Conservation (phyloP, 1,140 invertebrate genomes). For the Apolygus lucorum region DNA sequence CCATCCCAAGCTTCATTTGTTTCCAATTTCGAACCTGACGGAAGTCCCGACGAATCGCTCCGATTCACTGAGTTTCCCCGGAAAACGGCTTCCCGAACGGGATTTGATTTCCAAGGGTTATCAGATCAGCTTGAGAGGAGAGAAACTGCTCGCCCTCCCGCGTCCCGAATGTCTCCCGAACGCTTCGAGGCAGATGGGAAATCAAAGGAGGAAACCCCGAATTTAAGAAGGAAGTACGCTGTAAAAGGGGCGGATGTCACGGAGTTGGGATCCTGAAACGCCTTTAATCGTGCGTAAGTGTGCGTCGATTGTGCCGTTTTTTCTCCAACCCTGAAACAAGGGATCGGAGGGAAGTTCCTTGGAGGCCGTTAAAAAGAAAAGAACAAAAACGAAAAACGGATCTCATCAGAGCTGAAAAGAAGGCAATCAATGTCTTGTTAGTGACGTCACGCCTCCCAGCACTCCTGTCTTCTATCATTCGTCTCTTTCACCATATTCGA, state of each 20-base stretch:
- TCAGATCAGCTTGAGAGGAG: too few species aligned
- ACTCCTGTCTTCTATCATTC: background rate
- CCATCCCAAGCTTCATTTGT: too few species aligned
- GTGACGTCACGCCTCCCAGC: background rate
- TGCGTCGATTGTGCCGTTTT: background rate
- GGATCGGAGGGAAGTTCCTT: background rate
- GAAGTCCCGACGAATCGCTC: too few species aligned
- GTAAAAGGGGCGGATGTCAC: background rate
- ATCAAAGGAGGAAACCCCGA: background rate
- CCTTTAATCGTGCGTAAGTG: background rate
- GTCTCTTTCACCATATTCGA: too few species aligned
- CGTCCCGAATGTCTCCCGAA: too few species aligned
- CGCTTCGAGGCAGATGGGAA: too few species aligned
- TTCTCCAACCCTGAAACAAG: background rate
- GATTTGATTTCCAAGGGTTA: too few species aligned
- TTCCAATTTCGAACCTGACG: too few species aligned
- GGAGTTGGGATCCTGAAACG: background rate
- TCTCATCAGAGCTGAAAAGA: slow-evolving; percentile 10
- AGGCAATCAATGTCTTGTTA: slow-evolving; percentile 15
- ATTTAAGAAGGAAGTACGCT: background rate
- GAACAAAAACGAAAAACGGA: slow-evolving; percentile 5
- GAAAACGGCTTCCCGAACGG: too few species aligned
- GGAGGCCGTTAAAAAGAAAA: slow-evolving; percentile 1
- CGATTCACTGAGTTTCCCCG: too few species aligned
- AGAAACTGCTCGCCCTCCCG: too few species aligned